Evolutionary conservation across 2,888 invertebrate genomes (phyloP).

Genomic region (Caenorhabditis angaria): DNA sequence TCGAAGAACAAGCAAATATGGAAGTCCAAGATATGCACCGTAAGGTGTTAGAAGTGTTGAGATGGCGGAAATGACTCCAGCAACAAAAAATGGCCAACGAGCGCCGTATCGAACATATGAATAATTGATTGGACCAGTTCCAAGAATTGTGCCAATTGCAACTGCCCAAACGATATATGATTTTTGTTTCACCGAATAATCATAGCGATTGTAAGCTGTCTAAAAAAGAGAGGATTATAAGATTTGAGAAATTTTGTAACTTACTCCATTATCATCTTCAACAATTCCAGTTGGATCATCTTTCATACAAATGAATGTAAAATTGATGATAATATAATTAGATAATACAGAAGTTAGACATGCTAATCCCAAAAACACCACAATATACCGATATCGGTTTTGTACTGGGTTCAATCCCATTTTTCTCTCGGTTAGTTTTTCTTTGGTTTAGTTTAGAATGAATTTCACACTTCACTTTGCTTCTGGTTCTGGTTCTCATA

Average conservation of each 20-base stretch:
- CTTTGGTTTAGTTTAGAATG: no score
- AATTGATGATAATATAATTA: conserved; percentile 60
- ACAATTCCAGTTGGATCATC: conserved; percentile 50
- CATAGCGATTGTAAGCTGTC: conserved; percentile 52
- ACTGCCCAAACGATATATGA: conserved; percentile 61
- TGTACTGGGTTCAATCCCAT: neutral
- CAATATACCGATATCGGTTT: conserved; percentile 46
- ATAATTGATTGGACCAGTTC: conserved; percentile 62
- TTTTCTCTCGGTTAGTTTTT: neutral
- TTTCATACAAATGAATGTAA: conserved; percentile 63
- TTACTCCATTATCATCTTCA: conserved; percentile 40
- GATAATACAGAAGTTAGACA: conserved; percentile 52
- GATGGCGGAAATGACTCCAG: conserved; percentile 48
- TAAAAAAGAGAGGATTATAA: conserved; percentile 25
- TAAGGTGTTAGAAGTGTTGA: conserved; percentile 50
- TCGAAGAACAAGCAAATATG: conserved; percentile 41
- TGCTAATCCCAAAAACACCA: conserved; percentile 46
- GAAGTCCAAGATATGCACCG: conserved; percentile 43
- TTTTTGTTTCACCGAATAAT: conserved; percentile 57
- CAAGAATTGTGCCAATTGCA: conserved; percentile 61
- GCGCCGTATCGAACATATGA: conserved; percentile 61
- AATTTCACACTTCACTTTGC: neutral
- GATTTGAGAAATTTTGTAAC: neutral
- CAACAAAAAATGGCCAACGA: conserved; percentile 56
- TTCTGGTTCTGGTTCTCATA: no score